Evolutionary conservation across 2,888 invertebrate genomes (phyloP), one percentile per base, ranked within the genome.

Genomic region (Drosophila pseudotakahashii): DNA sequence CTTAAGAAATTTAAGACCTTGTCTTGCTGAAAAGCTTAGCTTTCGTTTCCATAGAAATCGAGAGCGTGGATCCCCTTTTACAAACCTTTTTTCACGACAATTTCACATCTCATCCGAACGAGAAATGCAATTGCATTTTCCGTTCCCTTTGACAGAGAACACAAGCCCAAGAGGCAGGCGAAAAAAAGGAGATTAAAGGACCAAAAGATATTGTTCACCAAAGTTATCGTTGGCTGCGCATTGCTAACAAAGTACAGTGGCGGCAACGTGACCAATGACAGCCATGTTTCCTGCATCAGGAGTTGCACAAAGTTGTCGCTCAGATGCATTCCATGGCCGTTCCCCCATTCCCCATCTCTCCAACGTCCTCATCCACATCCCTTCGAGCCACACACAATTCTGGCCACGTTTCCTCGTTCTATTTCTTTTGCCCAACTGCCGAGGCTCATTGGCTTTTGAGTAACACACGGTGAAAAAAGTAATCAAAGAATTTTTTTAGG

Each of bases 371-470:
- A 10, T 10, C 30, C 45, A n/a, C 19, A 32, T 42, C 67, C 68
- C 62, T 39, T 9, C 39, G 23, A 62, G 62, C 48, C 63, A 63
- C 30, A 41, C 63, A 81, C 68, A 44, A 66, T 74, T 71, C 74
- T 84, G 77, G 77, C 79, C 82, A 85, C 79, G 81, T 77, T 81
- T 77, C 68, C 74, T 63, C 45, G 73, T 73, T 48, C 45, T 55
- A 73, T 66, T 73, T 64, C 73, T 73, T 73, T 71, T 73, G 54
- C 39, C 61, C 71, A 71, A 45, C 73, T 79, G 81, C 75, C 81
- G 71, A 57, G 88, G 71, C 77, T 73, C 88, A 79, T 81, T 87
- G 88, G 75, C 70, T 69, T 72, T 71, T 51, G 73, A 42, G 34
- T 54, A 39, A 23, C 19, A 14, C 58, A 26, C 19, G 26, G 39